These are phyloP conservation scores for Scylla paramamosain DNA, from an alignment of 1,140 invertebrate genomes.

Conservation along the genomic window DNA sequence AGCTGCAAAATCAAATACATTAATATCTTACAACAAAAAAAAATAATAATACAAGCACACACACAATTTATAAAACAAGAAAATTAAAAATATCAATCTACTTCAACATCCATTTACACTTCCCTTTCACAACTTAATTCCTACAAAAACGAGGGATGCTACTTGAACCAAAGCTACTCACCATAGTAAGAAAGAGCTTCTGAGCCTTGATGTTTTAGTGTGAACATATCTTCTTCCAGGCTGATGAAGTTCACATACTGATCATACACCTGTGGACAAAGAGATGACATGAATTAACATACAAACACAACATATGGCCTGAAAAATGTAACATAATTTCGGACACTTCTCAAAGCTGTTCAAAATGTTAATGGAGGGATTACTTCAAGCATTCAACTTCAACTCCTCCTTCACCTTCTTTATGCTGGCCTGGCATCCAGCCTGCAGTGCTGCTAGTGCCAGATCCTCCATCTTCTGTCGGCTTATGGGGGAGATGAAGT, in stretches of 20 bases:
- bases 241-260: slow-evolving; percentile 99
- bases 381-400: no score
- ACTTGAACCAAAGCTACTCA: slow-evolving; percentile 80
- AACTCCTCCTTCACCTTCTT: slow-evolving; percentile 86
- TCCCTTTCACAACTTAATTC: no score
- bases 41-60: no score
- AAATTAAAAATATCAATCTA: not conserved
- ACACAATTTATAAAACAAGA: not conserved
- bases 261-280: slow-evolving; percentile 87
- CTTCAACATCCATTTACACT: no score
- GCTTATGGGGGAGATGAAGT: slow-evolving; percentile 98
- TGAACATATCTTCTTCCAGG: slow-evolving; percentile 98
- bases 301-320: not conserved
- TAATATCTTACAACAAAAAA: not conserved
- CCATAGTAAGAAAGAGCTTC: slow-evolving; percentile 96
- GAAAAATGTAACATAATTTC: no score
- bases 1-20: slow-evolving; percentile 83
- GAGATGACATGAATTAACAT: not conserved
- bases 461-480: slow-evolving; percentile 97
- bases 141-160: no score
- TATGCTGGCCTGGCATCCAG: slow-evolving; percentile 93
- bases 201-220: slow-evolving; percentile 94
- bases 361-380: no score
- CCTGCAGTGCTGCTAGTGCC: slow-evolving; percentile 93
- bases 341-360: no score